These are phyloP conservation scores for Leucozona laternaria DNA, from an alignment of 2,888 invertebrate genomes.

Conservation along the genomic window DNA sequence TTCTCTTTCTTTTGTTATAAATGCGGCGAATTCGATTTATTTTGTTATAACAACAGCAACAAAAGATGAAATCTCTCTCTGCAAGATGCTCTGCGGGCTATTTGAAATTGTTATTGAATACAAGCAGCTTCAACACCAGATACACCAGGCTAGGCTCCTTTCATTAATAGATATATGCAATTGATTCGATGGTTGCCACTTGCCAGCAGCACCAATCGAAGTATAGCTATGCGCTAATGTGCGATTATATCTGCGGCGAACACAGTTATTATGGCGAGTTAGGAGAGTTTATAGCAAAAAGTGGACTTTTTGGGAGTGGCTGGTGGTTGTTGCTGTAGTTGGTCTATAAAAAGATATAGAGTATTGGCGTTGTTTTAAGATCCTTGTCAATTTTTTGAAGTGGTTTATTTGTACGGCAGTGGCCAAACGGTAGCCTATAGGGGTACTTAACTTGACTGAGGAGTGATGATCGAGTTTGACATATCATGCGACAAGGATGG, in stretches of 20 bases:
- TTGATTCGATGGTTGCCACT: slow-evolving; percentile 41
- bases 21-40: slow-evolving; percentile 43
- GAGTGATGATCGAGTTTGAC: slow-evolving; percentile 51
- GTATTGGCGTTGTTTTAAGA: slow-evolving; percentile 58
- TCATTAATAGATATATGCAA: slow-evolving; percentile 48
- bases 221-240: slow-evolving; percentile 67
- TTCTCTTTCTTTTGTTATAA: slow-evolving; percentile 8
- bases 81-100: slow-evolving; percentile 72
- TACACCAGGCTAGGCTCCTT: slow-evolving; percentile 13
- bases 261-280: slow-evolving; percentile 70
- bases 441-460: background rate
- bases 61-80: slow-evolving; percentile 54
- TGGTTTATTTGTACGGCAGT: slow-evolving; percentile 22
- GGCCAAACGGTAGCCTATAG: slow-evolving; percentile 7
- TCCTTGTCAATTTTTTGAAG: slow-evolving; percentile 55
- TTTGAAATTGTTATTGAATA: slow-evolving; percentile 75
- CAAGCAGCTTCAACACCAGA: slow-evolving; percentile 68
- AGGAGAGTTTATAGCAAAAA: slow-evolving; percentile 51
- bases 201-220: slow-evolving; percentile 40
- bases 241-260: slow-evolving; percentile 68
- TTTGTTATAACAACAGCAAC: slow-evolving; percentile 13
- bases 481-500: slow-evolving; percentile 12
- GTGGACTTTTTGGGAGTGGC: slow-evolving; percentile 64
- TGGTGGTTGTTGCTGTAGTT: background rate
- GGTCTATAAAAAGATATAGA: background rate